These are phyloP conservation scores for Arvicanthis niloticus DNA, from an alignment of 2,113 vertebrate species.

Conservation along the genomic window DNA sequence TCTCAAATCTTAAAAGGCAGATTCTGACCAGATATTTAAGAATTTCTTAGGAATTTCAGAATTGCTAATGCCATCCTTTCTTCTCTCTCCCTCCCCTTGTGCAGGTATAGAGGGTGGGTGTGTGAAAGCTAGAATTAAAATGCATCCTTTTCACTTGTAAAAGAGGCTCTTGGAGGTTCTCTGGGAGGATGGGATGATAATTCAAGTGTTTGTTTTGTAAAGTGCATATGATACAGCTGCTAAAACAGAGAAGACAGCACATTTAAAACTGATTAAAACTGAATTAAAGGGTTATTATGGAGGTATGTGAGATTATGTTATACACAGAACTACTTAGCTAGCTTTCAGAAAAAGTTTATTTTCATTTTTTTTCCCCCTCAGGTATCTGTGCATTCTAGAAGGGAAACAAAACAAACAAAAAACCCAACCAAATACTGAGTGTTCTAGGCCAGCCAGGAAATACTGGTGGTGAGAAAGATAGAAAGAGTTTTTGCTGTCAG, in stretches of 20 bases:
- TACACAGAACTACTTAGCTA: conserved; percentile 47
- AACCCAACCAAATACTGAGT: neutral
- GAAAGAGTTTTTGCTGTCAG: conserved; percentile 13
- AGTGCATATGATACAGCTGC: conserved; percentile 23
- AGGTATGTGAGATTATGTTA: conserved; percentile 54
- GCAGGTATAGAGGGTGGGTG: conserved; percentile 16
- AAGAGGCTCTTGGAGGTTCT: conserved; percentile 12
- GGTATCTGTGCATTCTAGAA: conserved; percentile 41
- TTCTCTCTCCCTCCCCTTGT: neutral
- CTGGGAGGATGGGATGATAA: conserved; percentile 35
- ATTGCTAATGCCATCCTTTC: neutral
- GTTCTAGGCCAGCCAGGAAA: neutral
- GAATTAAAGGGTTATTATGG: conserved; percentile 48
- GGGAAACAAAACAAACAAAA: neutral
- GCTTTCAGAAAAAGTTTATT: conserved; percentile 45
- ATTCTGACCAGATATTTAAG: neutral
- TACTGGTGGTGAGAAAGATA: conserved; percentile 42
- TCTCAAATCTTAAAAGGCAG: conserved; percentile 39
- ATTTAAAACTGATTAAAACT: conserved; percentile 9
- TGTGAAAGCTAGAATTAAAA: conserved; percentile 65
- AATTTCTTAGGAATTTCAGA: neutral
- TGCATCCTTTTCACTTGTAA: conserved; percentile 32
- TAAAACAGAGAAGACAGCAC: conserved; percentile 28
- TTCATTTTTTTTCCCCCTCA: conserved; percentile 36
- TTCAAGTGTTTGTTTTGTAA: conserved; percentile 53